Conservation (phyloP, 1,140 invertebrate genomes). For the Drosophila kepulauana region DNA sequence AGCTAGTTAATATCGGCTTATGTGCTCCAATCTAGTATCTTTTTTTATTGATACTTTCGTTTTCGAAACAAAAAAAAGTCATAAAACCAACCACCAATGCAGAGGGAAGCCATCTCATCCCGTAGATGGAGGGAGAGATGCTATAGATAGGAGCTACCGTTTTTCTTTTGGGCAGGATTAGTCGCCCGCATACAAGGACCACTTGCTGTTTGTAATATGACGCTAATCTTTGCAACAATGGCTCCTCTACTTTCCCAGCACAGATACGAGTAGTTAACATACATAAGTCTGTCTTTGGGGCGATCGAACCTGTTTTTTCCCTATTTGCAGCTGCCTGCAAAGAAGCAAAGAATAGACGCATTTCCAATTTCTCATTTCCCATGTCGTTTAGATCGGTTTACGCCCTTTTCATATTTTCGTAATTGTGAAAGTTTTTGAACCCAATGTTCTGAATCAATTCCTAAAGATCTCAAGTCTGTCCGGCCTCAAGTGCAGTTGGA, state of each 20-base stretch:
- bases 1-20: conserved; percentile 53
- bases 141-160: conserved; percentile 40
- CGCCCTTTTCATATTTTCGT: not conserved
- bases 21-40: conserved; percentile 18
- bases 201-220: conserved; percentile 77
- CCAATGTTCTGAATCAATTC: conserved; percentile 3
- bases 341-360: conserved; percentile 1
- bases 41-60: conserved; percentile 50
- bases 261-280: not conserved
- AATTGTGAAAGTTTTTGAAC: conserved; percentile 10
- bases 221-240: conserved; percentile 72
- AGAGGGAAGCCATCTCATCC: not conserved
- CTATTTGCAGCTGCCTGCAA: conserved; percentile 17
- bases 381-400: conserved; percentile 1
- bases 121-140: conserved; percentile 7
- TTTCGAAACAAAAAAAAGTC: conserved; percentile 58
- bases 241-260: conserved; percentile 62
- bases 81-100: conserved; percentile 38
- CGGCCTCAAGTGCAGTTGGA: conserved; percentile 14
- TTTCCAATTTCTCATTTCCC: conserved; percentile 10
- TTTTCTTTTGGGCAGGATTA: conserved; percentile 24
- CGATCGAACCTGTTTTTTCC: conserved; percentile 26
- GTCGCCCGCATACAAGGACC: conserved; percentile 41
- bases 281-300: not conserved
- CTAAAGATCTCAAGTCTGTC: not conserved